phyloP scores from a whole-genome alignment of 2,797 vertebrate genomes.

The Sarcoramphus papa region DNA sequence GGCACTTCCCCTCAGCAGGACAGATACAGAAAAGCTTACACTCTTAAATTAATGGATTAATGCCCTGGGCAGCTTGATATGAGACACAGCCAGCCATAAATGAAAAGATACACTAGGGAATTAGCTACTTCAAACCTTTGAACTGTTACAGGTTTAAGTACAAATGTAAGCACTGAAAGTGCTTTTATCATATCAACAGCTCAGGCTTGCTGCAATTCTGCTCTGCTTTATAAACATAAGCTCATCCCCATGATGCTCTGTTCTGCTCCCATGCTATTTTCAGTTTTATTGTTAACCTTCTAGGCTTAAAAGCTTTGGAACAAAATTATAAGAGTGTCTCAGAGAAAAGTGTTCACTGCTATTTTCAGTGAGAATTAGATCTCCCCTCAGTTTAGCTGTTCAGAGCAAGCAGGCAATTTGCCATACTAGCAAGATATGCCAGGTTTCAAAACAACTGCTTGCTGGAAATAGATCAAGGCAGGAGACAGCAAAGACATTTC shows the following conservation, averaged over 20 bases:
- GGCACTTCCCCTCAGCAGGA: background rate
- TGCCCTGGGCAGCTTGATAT: background rate
- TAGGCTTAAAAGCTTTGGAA: background rate
- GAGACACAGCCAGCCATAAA: background rate
- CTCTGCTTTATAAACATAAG: background rate
- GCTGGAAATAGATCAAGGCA: background rate
- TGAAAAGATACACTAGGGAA: background rate
- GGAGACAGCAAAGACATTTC: background rate
- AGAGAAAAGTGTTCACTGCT: background rate
- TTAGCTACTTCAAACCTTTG: background rate
- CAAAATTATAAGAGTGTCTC: background rate
- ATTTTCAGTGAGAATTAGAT: background rate
- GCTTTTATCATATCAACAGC: conserved; percentile 1
- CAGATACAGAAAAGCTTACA: background rate
- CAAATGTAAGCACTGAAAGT: background rate
- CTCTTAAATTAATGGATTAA: background rate
- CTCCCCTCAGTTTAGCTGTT: background rate
- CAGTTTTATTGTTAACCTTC: background rate
- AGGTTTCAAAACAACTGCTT: background rate
- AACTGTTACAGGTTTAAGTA: background rate
- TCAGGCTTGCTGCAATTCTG: background rate
- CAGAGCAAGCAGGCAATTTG: background rate
- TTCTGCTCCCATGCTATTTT: background rate
- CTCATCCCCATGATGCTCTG: background rate
- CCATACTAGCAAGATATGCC: background rate